Evolutionary conservation across 2,888 invertebrate genomes (phyloP).

Genomic region (Hedychridium roseum): DNA sequence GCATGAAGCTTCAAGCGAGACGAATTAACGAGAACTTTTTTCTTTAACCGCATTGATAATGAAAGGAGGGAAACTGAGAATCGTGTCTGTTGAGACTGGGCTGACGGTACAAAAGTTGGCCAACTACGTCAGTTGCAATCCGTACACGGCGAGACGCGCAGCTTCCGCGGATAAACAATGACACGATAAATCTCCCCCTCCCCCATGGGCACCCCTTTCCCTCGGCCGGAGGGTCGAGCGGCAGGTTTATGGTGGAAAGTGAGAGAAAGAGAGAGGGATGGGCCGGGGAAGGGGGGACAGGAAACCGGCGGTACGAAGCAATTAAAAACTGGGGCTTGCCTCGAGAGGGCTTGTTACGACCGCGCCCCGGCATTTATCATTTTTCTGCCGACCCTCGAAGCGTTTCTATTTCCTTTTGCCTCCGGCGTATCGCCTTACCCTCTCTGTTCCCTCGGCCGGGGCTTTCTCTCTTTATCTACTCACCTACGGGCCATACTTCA

Average conservation of each 20-base stretch:
- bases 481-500: too few relatives aligned
- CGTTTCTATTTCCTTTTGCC: too few relatives aligned
- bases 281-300: slow-evolving; percentile 13
- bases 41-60: neutral
- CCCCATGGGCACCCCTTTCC: slow-evolving; percentile 6
- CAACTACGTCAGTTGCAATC: slow-evolving; percentile 27
- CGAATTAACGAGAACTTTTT: too few relatives aligned
- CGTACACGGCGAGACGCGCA: slow-evolving; percentile 40
- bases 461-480: too few relatives aligned
- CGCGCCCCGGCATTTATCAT: slow-evolving; percentile 56
- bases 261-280: too few relatives aligned
- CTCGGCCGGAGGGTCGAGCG: neutral
- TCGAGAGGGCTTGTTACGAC: slow-evolving; percentile 56
- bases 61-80: neutral
- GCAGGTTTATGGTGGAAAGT: too few relatives aligned
- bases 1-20: too few relatives aligned
- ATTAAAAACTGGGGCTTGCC: slow-evolving; percentile 40
- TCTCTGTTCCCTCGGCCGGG: neutral
- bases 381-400: slow-evolving; percentile 47
- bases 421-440: too few relatives aligned
- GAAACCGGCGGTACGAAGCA: slow-evolving; percentile 36
- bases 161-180: slow-evolving; percentile 55
- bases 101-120: too few relatives aligned
- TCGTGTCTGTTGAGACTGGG: neutral
- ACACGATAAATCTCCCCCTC: slow-evolving; percentile 56